Percentiles rank a stretch among this genome's conserved stretches.
Conservation (phyloP, 2,888 invertebrate genomes). For the Metacarcinus magister region DNA sequence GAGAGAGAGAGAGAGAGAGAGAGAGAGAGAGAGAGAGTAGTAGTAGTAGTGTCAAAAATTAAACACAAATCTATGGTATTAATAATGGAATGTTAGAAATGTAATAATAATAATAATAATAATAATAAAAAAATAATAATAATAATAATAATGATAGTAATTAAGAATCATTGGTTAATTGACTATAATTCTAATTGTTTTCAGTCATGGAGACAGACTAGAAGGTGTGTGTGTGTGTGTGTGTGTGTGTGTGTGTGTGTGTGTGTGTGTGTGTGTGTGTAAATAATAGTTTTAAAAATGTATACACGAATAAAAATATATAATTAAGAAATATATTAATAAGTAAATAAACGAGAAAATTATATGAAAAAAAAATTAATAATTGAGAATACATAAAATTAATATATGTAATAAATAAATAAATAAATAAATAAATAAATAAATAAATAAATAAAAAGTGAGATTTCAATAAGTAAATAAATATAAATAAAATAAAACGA, state of each 20-base stretch:
- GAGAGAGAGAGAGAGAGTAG: background rate
- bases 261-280: no score
- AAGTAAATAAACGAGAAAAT: background rate
- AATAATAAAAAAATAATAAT: background rate
- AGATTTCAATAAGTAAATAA: no score
- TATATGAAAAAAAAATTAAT: background rate
- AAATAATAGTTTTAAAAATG: background rate
- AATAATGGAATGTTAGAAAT: no score
- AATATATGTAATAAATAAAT: background rate
- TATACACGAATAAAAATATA: background rate
- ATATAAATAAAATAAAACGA: no score
- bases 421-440: slow-evolving; percentile 28
- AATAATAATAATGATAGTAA: background rate
- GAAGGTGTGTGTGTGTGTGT: no score
- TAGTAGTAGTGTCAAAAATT: no score
- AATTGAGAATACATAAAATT: background rate
- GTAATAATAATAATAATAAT: background rate
- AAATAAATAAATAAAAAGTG: no score
- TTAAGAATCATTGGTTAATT: background rate
- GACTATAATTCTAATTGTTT: background rate
- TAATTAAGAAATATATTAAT: background rate
- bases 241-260: no score
- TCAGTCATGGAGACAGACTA: no score
- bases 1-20: slow-evolving; percentile 14
- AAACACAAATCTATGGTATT: no score